These are phyloP conservation scores for Origma solitaria DNA, from an alignment of 2,113 vertebrate genomes.

Conservation along the genomic window DNA sequence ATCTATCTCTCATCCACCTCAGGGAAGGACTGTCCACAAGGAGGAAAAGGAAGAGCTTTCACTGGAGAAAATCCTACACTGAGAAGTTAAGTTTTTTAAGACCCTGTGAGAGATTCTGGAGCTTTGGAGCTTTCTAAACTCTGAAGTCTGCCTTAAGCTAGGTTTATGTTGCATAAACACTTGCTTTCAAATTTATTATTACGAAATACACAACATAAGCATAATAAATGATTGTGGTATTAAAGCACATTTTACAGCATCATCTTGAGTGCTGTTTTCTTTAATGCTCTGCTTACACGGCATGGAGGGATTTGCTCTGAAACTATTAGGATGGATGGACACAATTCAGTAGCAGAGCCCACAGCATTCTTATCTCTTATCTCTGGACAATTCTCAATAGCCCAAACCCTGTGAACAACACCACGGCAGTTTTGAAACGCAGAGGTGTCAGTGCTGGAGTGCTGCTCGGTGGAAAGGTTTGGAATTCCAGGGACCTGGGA, in stretches of 20 bases:
- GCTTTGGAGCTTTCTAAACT: constrained; percentile 10
- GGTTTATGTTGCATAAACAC: constrained; percentile 40
- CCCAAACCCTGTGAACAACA: not conserved
- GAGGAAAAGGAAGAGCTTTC: not conserved
- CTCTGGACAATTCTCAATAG: not conserved
- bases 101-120: not conserved
- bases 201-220: constrained; percentile 21
- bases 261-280: constrained; percentile 42
- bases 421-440: not conserved
- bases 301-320: constrained; percentile 38
- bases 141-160: constrained; percentile 30
- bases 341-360: not conserved
- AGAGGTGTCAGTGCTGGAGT: not conserved
- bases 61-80: not conserved
- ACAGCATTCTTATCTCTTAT: not conserved
- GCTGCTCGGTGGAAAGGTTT: not conserved
- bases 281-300: constrained; percentile 46
- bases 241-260: constrained; percentile 39
- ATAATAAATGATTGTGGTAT: constrained; percentile 44
- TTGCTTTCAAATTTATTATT: constrained; percentile 56
- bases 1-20: not conserved
- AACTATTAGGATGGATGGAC: not conserved
- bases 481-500: not conserved
- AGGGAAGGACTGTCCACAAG: not conserved
- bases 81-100: constrained; percentile 10